These are phyloP conservation scores for Stichodactyla helianthus DNA, from an alignment of 64 coral and sea anemone species.

Conservation along the genomic window DNA sequence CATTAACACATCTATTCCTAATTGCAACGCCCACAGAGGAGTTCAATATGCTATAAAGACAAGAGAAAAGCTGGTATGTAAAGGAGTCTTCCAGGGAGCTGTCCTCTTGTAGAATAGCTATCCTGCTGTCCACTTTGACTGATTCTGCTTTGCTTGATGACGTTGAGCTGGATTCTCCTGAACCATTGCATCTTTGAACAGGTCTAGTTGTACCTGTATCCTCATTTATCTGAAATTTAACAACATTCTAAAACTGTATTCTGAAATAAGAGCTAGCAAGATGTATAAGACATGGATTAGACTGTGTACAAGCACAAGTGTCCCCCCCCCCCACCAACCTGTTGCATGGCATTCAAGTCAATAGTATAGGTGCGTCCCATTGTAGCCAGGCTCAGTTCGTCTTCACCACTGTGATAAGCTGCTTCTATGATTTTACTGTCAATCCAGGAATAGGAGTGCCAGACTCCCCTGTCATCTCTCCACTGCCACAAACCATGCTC, in stretches of 20 bases:
- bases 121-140: conserved; percentile 76
- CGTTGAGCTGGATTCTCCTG: conserved; percentile 51
- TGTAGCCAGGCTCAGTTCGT: conserved; percentile 86
- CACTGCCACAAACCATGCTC: conserved; percentile 98
- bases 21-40: conserved; percentile 94
- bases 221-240: conserved; percentile 77
- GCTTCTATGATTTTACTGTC: conserved; percentile 98
- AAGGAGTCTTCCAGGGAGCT: conserved; percentile 60
- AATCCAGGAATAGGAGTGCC: conserved; percentile 98
- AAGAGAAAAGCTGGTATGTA: conserved; percentile 79
- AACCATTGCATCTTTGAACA: conserved; percentile 73
- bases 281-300: not conserved
- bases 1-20: conserved; percentile 83
- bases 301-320: not conserved
- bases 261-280: not conserved
- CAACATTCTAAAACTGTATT: not conserved
- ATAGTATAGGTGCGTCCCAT: conserved; percentile 94
- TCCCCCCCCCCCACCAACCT: conserved; percentile 28
- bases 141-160: conserved; percentile 42
- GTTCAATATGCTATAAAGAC: conserved; percentile 91
- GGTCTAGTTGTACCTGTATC: conserved; percentile 96
- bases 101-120: conserved; percentile 73
- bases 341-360: conserved; percentile 98
- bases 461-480: conserved; percentile 91
- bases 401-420: conserved; percentile 93